Evolutionary conservation across 2,797 vertebrate genomes (phyloP).

Genomic region (Gallinago nigripennis): DNA sequence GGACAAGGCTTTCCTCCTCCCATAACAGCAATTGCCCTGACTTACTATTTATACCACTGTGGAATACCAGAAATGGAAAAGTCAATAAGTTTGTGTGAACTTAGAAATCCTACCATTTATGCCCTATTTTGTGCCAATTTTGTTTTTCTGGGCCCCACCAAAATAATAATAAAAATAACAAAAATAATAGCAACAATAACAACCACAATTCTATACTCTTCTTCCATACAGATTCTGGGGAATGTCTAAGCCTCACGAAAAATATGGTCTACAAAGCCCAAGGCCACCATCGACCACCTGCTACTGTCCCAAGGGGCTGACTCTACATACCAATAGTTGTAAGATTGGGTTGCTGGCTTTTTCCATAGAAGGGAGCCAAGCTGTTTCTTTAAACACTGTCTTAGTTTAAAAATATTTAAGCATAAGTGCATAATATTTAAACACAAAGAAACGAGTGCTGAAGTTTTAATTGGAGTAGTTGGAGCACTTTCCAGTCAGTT

Average conservation of each 20-base stretch:
- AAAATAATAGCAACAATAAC: not conserved
- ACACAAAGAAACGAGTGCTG: not conserved
- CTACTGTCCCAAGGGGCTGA: not conserved
- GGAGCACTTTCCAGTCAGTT: not conserved
- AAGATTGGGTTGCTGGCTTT: not conserved
- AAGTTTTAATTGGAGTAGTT: not conserved
- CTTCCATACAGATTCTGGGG: not conserved
- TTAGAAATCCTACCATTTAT: not conserved
- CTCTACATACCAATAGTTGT: fast-evolving
- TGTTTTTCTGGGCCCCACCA: not conserved
- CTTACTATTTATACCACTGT: not conserved
- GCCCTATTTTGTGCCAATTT: not conserved
- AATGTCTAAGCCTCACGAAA: not conserved
- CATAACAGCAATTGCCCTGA: too few species aligned
- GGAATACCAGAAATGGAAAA: not conserved
- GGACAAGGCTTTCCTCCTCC: not conserved
- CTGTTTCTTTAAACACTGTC: not conserved
- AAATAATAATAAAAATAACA: not conserved
- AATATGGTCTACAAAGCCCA: not conserved
- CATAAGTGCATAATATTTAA: not conserved
- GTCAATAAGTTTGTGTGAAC: not conserved
- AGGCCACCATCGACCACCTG: not conserved
- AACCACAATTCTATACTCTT: not conserved
- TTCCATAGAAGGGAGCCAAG: not conserved
- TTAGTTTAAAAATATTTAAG: not conserved